Evolutionary conservation across 2,797 vertebrate species (phyloP).

Genomic region (Neoniphon sammara): DNA sequence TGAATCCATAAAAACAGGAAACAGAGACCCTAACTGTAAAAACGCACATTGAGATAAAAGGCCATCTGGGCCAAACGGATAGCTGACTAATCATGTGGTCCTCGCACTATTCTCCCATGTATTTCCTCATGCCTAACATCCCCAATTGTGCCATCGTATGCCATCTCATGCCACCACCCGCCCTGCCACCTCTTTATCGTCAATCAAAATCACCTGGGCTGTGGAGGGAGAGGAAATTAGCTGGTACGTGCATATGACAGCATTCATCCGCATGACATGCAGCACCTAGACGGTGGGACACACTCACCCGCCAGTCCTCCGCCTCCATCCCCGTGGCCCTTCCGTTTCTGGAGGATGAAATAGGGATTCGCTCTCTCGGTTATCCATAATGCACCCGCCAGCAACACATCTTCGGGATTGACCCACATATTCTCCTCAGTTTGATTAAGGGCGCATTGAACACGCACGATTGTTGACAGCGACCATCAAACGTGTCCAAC

Average conservation of each 20-base stretch:
- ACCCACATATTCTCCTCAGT: constrained; percentile 88
- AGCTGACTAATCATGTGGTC: constrained; percentile 54
- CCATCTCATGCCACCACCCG: neutral
- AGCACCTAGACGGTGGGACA: neutral
- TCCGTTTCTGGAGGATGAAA: constrained; percentile 96
- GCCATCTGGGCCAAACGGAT: constrained; percentile 24
- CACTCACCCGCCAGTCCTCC: constrained; percentile 93
- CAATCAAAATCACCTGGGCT: neutral
- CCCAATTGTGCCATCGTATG: neutral
- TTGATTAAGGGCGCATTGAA: constrained; percentile 73
- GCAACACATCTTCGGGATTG: constrained; percentile 95
- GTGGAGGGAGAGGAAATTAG: neutral
- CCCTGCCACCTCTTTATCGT: neutral
- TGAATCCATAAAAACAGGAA: constrained; percentile 10
- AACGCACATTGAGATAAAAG: constrained; percentile 36
- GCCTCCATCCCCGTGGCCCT: constrained; percentile 93
- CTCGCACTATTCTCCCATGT: neutral
- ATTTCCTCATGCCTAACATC: constrained; percentile 5
- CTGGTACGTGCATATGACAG: neutral
- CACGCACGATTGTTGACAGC: constrained; percentile 11
- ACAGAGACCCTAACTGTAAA: neutral
- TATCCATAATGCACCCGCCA: constrained; percentile 96
- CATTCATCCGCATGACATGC: neutral
- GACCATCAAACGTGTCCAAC: constrained; percentile 28
- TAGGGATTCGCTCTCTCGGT: constrained; percentile 97